A percentile compares a stretch with the other conserved stretches of the same genome.
phyloP scores from a whole-genome alignment of 2,888 invertebrate genomes.

The Drosophila tanythrix region DNA sequence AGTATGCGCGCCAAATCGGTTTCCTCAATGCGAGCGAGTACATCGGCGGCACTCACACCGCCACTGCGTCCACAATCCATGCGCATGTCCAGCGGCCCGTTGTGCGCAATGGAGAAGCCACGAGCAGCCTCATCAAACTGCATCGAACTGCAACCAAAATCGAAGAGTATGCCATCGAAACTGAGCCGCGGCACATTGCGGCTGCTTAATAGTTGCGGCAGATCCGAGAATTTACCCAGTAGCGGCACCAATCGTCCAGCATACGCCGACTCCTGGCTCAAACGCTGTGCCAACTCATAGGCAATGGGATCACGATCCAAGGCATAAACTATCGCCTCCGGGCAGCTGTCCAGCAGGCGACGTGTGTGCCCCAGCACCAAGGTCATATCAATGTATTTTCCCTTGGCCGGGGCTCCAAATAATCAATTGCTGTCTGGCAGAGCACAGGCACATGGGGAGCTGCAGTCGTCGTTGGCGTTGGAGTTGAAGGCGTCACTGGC shows the following conservation, averaged over 20 bases:
- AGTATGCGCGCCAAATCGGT: constrained; percentile 92
- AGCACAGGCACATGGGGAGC: constrained; percentile 91
- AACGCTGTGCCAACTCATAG: constrained; percentile 88
- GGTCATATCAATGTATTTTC: constrained; percentile 95
- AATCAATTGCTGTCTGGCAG: constrained; percentile 89
- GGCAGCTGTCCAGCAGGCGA: constrained; percentile 88
- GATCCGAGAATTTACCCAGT: constrained; percentile 94
- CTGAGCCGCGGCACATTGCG: constrained; percentile 87
- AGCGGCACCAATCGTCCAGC: constrained; percentile 91
- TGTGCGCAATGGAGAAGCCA: constrained; percentile 93
- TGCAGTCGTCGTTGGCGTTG: background rate
- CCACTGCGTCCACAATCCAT: constrained; percentile 93
- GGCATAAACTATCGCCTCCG: constrained; percentile 90
- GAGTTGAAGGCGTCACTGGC: constrained; percentile 61
- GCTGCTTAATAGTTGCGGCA: constrained; percentile 88
- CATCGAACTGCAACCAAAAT: constrained; percentile 98
- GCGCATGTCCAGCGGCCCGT: constrained; percentile 97
- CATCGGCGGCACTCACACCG: constrained; percentile 93
- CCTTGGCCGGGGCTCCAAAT: constrained; percentile 88
- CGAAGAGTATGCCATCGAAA: constrained; percentile 95
- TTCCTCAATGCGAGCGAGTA: constrained; percentile 92
- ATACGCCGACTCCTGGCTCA: constrained; percentile 87
- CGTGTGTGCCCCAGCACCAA: constrained; percentile 96
- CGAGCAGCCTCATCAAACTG: constrained; percentile 93
- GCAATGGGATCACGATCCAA: constrained; percentile 96